phyloP scores from a whole-genome alignment of 2,113 vertebrate genomes.

The Pedionomus torquatus region DNA sequence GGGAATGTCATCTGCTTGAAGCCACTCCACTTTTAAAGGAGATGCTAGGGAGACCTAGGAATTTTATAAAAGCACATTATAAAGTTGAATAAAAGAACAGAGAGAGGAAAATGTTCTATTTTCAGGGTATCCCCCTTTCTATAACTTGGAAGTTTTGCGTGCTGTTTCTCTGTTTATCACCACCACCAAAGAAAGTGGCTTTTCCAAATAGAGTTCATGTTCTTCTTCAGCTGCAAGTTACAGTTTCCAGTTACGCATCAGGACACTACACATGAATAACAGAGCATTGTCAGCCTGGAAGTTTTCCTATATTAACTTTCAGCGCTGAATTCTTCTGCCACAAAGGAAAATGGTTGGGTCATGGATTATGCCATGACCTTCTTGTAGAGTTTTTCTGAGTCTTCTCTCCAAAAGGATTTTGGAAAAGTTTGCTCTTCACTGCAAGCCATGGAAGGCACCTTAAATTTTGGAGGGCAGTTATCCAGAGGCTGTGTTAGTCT shows the following conservation, averaged over 20 bases:
- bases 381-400: neutral
- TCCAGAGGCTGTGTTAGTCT: neutral
- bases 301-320: neutral
- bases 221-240: neutral
- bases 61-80: neutral
- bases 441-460: neutral
- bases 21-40: neutral
- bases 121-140: neutral
- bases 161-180: neutral
- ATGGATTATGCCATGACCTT: neutral
- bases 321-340: neutral
- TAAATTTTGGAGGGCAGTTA: neutral
- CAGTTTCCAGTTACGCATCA: neutral
- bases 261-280: neutral
- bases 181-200: neutral
- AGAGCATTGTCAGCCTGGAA: neutral
- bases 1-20: neutral
- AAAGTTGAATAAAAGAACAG: neutral
- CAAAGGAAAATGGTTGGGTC: neutral
- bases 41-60: neutral
- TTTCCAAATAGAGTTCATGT: neutral
- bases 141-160: neutral
- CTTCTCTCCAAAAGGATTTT: neutral
- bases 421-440: neutral
- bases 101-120: neutral